phyloP scores from a whole-genome alignment of 2,888 invertebrate genomes.

The Nemoura dubitans region DNA sequence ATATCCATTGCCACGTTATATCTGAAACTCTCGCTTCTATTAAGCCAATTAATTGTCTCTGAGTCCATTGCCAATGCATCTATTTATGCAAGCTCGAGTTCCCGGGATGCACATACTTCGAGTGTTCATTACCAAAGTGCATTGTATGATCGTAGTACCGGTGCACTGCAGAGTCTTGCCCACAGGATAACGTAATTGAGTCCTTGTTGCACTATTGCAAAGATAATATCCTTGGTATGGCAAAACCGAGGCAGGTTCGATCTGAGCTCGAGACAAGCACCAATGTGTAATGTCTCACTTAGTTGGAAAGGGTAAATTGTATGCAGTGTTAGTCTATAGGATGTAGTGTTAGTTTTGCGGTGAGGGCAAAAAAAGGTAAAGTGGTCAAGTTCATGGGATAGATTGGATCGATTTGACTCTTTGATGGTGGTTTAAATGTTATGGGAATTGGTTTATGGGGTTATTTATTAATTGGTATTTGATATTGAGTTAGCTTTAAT shows the following conservation, averaged over 20 bases:
- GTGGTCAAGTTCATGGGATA: not conserved
- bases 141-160: not conserved
- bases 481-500: not conserved
- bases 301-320: not conserved
- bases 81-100: not conserved
- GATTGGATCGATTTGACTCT: not conserved
- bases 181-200: not conserved
- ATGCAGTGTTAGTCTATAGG: not conserved
- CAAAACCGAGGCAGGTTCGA: not conserved
- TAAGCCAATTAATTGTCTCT: not conserved
- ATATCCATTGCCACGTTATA: not conserved
- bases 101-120: not conserved
- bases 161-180: not conserved
- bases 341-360: not conserved
- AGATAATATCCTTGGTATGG: not conserved
- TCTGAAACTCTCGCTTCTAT: not conserved
- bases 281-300: conserved; percentile 1
- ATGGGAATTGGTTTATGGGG: not conserved
- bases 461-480: not conserved
- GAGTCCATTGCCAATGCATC: not conserved
- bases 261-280: not conserved
- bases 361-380: not conserved
- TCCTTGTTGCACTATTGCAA: not conserved
- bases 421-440: not conserved
- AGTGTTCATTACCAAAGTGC: not conserved